Evolutionary conservation across 2,797 vertebrate species (phyloP), one percentile per base, ranked within the genome.

Genomic region (Acanthurus tractus): DNA sequence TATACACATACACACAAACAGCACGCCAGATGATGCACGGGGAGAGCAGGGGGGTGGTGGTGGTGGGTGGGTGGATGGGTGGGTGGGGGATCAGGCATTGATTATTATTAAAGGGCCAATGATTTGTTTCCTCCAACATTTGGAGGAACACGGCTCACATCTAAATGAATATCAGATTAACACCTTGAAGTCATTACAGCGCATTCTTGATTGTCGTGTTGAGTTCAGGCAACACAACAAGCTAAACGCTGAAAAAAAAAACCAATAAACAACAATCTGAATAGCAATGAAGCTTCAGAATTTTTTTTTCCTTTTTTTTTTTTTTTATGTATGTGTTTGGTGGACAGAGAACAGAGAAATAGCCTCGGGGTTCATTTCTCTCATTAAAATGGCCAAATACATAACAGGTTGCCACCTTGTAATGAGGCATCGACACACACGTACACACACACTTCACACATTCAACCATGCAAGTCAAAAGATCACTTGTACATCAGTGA

Each of bases 51-150:
- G 71, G 58, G 34, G 82, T 7, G 45, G 7, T 11, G 63, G 36
- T 54, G 49, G 38, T 56, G 76, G 57, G 25, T 29, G 25, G 38
- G 38, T 40, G 38, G 10, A 11, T 65, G 77, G 45, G 57, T 25
- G 61, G 69, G n/a, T 84, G 71, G 71, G 71, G 77, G 71, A 59
- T 83, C 85, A 67, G 69, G 67, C 89, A 93, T 92, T 94, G 93
- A 93, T 94, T 92, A 91, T 88, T 78, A 89, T 93, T 93, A 93
- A 91, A 92, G 87, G 92, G 90, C 87, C 90, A 93, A 94, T 93
- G 88, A 92, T 93, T 91, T 91, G 84, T 90, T 94, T 93, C 92
- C 92, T 90, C 82, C 78, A 79, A 78, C 76, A 68, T 92, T 92
- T 80, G 82, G 68, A 90, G 89, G 82, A 87, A 82, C 74, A 65